Evolutionary conservation across 2,888 invertebrate species (phyloP).

Genomic region (Parnassius mnemosyne): DNA sequence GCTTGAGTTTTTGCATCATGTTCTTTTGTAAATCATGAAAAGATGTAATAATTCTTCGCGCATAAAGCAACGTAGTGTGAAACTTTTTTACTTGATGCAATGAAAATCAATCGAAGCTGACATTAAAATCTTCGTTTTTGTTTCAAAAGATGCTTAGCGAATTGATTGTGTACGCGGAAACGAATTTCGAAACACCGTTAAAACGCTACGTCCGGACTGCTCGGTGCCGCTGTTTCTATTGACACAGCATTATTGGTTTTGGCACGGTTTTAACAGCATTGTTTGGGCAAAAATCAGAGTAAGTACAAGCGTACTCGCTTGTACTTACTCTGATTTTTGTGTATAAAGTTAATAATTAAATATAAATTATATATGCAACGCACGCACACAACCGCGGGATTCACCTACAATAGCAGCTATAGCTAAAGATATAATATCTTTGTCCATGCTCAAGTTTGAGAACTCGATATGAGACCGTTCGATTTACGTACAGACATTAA

Average conservation of each 20-base stretch:
- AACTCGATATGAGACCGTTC: no score
- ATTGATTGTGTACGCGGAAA: conserved; percentile 21
- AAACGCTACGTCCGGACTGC: conserved; percentile 9
- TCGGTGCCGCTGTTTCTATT: neutral
- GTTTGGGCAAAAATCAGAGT: conserved; percentile 4
- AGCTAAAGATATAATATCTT: no score
- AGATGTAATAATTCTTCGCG: conserved; percentile 3
- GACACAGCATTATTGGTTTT: conserved; percentile 18
- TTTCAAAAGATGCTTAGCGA: conserved; percentile 8
- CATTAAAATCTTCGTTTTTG: conserved; percentile 19
- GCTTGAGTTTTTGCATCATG: neutral
- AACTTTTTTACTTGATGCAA: conserved; percentile 6
- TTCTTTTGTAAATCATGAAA: neutral
- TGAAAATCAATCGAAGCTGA: conserved; percentile 10
- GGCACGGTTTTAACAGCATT: conserved; percentile 11
- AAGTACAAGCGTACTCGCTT: no score
- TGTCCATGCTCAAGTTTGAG: no score
- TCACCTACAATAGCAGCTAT: no score
- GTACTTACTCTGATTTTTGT: no score
- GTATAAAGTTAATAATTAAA: no score
- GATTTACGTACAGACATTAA: no score
- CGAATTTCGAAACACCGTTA: conserved; percentile 12
- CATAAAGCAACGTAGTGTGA: conserved; percentile 2
- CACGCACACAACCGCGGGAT: no score
- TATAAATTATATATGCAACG: no score